Base-by-base conservation (phyloP, 2,888 invertebrate species). In the Chrysopilus asiliformis region DNA sequence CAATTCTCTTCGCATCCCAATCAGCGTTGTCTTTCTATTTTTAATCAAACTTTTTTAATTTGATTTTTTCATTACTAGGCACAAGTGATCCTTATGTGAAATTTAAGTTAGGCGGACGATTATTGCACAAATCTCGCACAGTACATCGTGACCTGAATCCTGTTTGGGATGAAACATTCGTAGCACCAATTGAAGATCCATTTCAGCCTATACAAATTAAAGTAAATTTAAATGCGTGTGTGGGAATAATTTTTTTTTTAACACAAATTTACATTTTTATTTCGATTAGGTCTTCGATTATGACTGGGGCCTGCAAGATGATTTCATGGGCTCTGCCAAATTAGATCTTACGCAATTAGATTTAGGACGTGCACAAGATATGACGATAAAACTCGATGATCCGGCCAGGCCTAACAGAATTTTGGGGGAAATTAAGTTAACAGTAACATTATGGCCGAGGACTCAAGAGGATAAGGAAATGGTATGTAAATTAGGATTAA, bases 51-150 rank as follows among this genome's bases (percentile, higher is more conserved):
- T 12, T 34, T 30, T 24, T 22, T 39, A 15, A 27, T 32, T 39
- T 25, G 36, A 3, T 29, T 33, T 34, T 33, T 22, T 38, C 24
- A 13, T 7, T 28, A 31, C 14, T 68, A 89, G 94, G 94, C 49
- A 83, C 90, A 43, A 94, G 93, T 64, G 95, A 95, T 68, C 95
- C 95, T 15, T 95, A 95, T 67, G 91, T 94, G 38, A 95, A 95
- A 71, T 91, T 95, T 67, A 93, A 93, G 66, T 69, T 79, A 44
- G 81, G 79, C 9, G 85, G 86, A 22, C 74, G 87, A 43, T 68
- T 91, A 47, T 71, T 93, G 47, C 87, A 93, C 67, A 95, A 94
- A 68, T 93, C 91, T 48, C 80, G 83, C 56, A 97, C 87, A 38
- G 82, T 98, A 41, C 86, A 86, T 62, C 75, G 93, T 51, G 93